A percentile compares a stretch with the other conserved stretches of the same genome.
These are phyloP conservation scores for Leptinotarsa tumamoca DNA, from an alignment of 2,888 invertebrate species.

Conservation along the genomic window DNA sequence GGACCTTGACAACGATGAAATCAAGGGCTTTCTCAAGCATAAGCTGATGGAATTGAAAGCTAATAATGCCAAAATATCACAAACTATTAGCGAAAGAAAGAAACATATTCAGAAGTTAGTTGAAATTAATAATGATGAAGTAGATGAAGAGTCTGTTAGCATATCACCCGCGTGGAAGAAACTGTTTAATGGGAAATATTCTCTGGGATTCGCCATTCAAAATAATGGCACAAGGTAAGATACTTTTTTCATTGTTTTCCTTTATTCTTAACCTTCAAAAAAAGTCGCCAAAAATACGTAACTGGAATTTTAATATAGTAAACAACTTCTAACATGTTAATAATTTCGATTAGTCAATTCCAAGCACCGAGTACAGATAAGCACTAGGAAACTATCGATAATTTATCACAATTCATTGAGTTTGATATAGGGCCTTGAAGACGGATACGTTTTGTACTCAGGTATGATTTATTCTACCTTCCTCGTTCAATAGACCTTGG, in stretches of 20 bases:
- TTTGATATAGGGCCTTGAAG: constrained; percentile 21
- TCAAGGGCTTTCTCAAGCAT: constrained; percentile 48
- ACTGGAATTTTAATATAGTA: neutral
- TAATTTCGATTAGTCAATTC: neutral
- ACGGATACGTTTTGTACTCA: constrained; percentile 26
- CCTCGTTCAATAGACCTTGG: constrained; percentile 41
- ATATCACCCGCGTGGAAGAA: constrained; percentile 50
- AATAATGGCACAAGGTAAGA: constrained; percentile 49
- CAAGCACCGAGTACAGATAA: constrained; percentile 2
- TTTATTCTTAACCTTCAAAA: too few species aligned
- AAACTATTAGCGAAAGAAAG: constrained; percentile 42
- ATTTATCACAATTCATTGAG: constrained; percentile 39
- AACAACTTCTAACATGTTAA: constrained; percentile 3
- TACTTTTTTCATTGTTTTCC: too few species aligned
- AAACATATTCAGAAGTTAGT: constrained; percentile 26
- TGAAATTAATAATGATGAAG: constrained; percentile 7
- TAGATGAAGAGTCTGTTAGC: constrained; percentile 26
- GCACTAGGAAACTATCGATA: constrained; percentile 26
- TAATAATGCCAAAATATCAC: constrained; percentile 44
- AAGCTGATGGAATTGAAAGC: constrained; percentile 49
- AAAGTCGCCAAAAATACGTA: too few species aligned
- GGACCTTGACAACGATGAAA: constrained; percentile 53
- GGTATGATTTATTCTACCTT: neutral
- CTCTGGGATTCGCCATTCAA: constrained; percentile 53
- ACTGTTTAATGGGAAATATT: constrained; percentile 52